Base-by-base conservation (phyloP, 1,140 invertebrate species). In the Helicoverpa zea region DNA sequence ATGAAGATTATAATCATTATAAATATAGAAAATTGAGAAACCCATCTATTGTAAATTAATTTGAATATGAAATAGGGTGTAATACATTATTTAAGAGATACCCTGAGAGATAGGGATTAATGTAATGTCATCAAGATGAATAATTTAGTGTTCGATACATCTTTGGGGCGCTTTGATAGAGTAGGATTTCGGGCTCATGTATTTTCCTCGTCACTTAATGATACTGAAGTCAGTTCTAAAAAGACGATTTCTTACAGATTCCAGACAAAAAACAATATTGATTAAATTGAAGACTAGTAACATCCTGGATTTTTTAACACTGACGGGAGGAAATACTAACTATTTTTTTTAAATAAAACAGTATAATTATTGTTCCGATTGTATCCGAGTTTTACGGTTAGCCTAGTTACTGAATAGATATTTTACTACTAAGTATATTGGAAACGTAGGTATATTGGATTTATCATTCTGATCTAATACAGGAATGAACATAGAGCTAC, bases 21-120 rank as follows among this genome's bases (percentile, higher is more conserved):
- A 30, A 49, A 68, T 49, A 49, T n/a, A 64, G 16, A 68, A 68
- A 68, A 68, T 49, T 49, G 16, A 18, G 16, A 18, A 68, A 49
- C 16, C 64, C 49, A 49, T 68, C 64, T 51, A 68, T 68, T 68
- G 64, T 49, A 18, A 49, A 47, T 68, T 43, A 68, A 18, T 49
- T 68, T 68, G 64, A 68, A 68, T 68, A 68, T 68, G 64, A 68
- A 68, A 68, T 68, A 43, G 16, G 64, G n/a, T 47, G 47, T 14
- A 59, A 51, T 68, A 49, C 64, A 68, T 68, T 49, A 68, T 68
- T 43, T 18, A 23, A 18, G 43, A 49, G 64, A 66, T 47, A 66
- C 43, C 43, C 10, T 49, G 10, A 5, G 16, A 68, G 7, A 7
- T 23, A n/a, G 11, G 35, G n/a, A 66, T 23, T 49, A 49, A 23